Evolutionary conservation across 2,888 invertebrate genomes (phyloP).

Genomic region (Conchocele bisecta): DNA sequence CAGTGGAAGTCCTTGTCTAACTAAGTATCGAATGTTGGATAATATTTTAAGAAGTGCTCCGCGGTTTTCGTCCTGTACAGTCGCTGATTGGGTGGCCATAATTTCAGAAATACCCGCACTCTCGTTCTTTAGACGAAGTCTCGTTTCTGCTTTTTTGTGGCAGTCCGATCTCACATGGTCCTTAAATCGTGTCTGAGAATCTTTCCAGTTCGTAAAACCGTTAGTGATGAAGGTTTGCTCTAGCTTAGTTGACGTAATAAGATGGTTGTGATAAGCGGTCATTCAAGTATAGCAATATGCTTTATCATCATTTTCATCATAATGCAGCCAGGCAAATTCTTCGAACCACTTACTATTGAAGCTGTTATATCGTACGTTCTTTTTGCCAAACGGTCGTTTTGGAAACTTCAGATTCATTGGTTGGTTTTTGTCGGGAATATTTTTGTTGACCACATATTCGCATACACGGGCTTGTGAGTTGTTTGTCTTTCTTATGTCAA

Average conservation of each 20-base stretch:
- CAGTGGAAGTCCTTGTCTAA: slow-evolving; percentile 32
- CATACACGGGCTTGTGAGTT: no score
- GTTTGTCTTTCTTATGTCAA: no score
- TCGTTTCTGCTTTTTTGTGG: not conserved
- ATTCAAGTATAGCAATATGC: not conserved
- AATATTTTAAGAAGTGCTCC: not conserved
- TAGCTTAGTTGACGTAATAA: not conserved
- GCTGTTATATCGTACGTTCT: not conserved
- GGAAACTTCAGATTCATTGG: not conserved
- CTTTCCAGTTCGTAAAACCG: slow-evolving; percentile 2
- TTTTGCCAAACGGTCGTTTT: not conserved
- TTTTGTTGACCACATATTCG: no score
- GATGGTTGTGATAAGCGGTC: not conserved
- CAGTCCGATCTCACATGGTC: not conserved
- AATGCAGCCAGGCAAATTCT: not conserved
- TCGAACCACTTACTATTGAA: not conserved
- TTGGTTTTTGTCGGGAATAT: slow-evolving; percentile 1
- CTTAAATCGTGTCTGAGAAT: not conserved
- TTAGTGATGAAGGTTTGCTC: not conserved
- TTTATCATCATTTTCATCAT: not conserved
- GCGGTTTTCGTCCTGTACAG: not conserved
- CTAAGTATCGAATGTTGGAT: slow-evolving; percentile 29
- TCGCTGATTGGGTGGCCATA: not conserved
- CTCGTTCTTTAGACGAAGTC: not conserved
- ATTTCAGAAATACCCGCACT: not conserved